Evolutionary conservation across 2,113 vertebrate species (phyloP).

Genomic region (Excalfactoria chinensis): DNA sequence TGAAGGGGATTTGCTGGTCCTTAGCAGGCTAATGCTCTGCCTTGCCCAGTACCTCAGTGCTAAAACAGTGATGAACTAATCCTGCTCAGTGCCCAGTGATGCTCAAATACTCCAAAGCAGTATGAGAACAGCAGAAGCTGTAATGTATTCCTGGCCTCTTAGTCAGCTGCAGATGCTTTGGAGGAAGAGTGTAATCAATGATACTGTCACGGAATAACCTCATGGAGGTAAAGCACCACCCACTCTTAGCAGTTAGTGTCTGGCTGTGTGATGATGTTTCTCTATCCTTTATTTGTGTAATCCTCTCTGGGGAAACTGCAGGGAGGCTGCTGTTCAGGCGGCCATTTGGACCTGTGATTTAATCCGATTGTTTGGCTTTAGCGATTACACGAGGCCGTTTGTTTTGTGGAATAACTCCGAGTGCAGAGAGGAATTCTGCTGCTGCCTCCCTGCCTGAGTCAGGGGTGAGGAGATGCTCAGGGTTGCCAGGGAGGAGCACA

Average conservation of each 20-base stretch:
- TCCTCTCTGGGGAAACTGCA: conserved; percentile 21
- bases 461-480: background rate
- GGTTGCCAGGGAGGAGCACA: background rate
- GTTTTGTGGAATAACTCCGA: background rate
- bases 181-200: conserved; percentile 7
- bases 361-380: conserved; percentile 9
- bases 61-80: background rate
- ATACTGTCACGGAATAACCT: background rate
- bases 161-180: background rate
- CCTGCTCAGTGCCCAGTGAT: background rate
- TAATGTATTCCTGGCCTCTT: background rate
- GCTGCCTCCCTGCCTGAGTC: background rate
- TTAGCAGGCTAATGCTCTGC: background rate
- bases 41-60: background rate
- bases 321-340: background rate
- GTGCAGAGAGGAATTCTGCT: background rate
- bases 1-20: background rate
- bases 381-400: background rate
- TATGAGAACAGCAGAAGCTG: background rate
- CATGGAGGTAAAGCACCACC: background rate
- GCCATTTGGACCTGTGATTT: background rate
- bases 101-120: background rate
- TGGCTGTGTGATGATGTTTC: background rate
- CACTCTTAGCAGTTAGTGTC: background rate
- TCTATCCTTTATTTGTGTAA: conserved; percentile 36